These are phyloP conservation scores for Euspilapteryx auroguttella DNA, from an alignment of 2,888 invertebrate genomes.

Conservation along the genomic window DNA sequence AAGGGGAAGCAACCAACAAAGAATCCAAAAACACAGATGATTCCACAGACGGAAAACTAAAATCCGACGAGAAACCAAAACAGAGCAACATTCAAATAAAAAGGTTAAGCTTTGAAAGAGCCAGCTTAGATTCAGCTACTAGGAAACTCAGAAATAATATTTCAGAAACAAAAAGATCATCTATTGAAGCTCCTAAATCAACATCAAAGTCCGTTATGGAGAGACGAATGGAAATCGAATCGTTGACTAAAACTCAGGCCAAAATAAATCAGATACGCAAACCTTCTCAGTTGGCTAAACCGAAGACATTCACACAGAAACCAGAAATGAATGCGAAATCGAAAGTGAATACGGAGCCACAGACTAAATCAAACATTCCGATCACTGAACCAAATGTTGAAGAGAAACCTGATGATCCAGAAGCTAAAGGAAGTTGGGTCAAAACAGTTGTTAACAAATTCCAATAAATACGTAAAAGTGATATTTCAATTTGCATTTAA, in stretches of 20 bases:
- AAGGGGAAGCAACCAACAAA: not conserved
- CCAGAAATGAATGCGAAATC: no score
- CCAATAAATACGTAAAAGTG: slow-evolving; percentile 50
- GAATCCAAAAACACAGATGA: not conserved
- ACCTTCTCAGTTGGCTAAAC: slow-evolving; percentile 24
- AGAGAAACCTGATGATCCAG: slow-evolving; percentile 11
- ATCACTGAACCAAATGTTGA: slow-evolving; percentile 21
- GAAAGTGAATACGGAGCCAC: not conserved
- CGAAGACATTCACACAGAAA: slow-evolving; percentile 11
- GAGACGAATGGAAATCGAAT: slow-evolving; percentile 46
- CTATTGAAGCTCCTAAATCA: slow-evolving; percentile 28
- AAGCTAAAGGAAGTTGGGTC: slow-evolving; percentile 68
- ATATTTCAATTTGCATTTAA: slow-evolving; percentile 25
- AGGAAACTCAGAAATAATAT: slow-evolving; percentile 24
- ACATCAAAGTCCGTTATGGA: slow-evolving; percentile 44
- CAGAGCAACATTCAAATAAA: slow-evolving; percentile 41
- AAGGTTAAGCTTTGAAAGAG: slow-evolving; percentile 46
- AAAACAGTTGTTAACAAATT: slow-evolving; percentile 74
- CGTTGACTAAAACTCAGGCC: slow-evolving; percentile 27
- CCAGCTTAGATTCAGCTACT: slow-evolving; percentile 47
- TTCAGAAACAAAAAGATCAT: slow-evolving; percentile 20
- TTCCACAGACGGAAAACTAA: not conserved
- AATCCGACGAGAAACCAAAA: slow-evolving; percentile 11
- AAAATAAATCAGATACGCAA: slow-evolving; percentile 20
- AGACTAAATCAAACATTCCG: slow-evolving; percentile 13